Evolutionary conservation across 2,888 invertebrate species (phyloP).

Genomic region (Sussaba pulchella): DNA sequence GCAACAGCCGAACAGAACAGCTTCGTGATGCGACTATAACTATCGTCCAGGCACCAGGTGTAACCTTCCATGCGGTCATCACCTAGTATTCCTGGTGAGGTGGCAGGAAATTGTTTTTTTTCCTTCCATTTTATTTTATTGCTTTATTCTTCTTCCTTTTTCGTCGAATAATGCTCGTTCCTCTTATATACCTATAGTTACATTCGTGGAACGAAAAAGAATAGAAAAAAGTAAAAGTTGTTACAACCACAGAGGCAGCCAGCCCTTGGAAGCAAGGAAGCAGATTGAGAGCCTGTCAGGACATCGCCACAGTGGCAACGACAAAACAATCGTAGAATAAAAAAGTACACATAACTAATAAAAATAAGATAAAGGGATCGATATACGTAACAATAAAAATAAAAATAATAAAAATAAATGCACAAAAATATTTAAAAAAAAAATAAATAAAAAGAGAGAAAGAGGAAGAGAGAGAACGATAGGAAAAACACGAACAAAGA

Average conservation of each 20-base stretch:
- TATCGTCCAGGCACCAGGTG: constrained; percentile 19
- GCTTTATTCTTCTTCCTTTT: no score
- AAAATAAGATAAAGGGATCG: no score
- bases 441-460: background rate
- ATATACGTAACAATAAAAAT: no score
- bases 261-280: background rate
- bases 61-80: constrained; percentile 39
- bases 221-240: background rate
- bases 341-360: no score
- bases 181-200: background rate
- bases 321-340: no score
- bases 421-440: background rate
- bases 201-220: constrained; percentile 12
- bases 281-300: no score
- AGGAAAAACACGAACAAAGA: background rate
- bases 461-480: background rate
- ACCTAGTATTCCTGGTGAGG: constrained; percentile 19
- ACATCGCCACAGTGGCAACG: no score
- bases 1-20: no score
- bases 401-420: no score
- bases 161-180: background rate
- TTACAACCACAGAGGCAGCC: constrained; percentile 7
- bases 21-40: no score
- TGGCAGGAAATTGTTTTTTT: constrained; percentile 33
- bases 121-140: no score